Evolutionary conservation across 2,113 vertebrate species (phyloP).

Genomic region (Clinocottus analis): DNA sequence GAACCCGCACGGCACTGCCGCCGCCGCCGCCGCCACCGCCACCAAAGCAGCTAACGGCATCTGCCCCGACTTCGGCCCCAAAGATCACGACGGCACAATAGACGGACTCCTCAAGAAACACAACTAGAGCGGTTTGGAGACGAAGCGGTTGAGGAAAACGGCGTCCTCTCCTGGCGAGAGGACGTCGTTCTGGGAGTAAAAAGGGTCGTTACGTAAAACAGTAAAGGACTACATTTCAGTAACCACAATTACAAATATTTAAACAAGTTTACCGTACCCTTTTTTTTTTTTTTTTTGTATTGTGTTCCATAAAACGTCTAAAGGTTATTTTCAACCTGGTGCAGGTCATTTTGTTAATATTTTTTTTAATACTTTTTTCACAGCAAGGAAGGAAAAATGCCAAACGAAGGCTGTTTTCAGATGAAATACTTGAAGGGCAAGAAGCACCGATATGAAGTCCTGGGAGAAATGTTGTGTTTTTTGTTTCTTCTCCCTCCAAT

Average conservation of each 20-base stretch:
- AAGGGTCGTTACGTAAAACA: conserved; percentile 42
- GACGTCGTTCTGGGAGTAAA: conserved; percentile 31
- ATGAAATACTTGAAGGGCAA: conserved; percentile 84
- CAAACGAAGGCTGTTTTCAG: conserved; percentile 79
- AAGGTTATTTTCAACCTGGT: conserved; percentile 61
- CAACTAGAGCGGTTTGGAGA: conserved; percentile 78
- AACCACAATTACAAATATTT: conserved; percentile 43
- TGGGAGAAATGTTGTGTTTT: conserved; percentile 25
- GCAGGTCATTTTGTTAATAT: conserved; percentile 50
- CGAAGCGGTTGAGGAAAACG: conserved; percentile 15
- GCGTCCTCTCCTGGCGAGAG: conserved; percentile 88
- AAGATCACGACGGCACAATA: conserved; percentile 64
- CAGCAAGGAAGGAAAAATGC: conserved; percentile 73
- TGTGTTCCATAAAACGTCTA: conserved; percentile 49
- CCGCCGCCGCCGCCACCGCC: no score
- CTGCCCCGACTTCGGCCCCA: conserved; percentile 95
- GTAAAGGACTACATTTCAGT: conserved; percentile 63
- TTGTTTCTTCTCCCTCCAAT: conserved; percentile 67
- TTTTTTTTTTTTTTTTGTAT: conserved; percentile 52
- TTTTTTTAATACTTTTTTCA: conserved; percentile 60
- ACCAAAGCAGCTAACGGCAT: conserved; percentile 88
- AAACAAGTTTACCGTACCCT: conserved; percentile 65
- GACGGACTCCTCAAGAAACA: conserved; percentile 85
- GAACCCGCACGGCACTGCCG: conserved; percentile 64
- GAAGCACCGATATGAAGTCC: conserved; percentile 81